Percentiles rank a stretch among this genome's conserved stretches.
Evolutionary conservation across 2,113 vertebrate species (phyloP).

Genomic region (Vulpes lagopus): DNA sequence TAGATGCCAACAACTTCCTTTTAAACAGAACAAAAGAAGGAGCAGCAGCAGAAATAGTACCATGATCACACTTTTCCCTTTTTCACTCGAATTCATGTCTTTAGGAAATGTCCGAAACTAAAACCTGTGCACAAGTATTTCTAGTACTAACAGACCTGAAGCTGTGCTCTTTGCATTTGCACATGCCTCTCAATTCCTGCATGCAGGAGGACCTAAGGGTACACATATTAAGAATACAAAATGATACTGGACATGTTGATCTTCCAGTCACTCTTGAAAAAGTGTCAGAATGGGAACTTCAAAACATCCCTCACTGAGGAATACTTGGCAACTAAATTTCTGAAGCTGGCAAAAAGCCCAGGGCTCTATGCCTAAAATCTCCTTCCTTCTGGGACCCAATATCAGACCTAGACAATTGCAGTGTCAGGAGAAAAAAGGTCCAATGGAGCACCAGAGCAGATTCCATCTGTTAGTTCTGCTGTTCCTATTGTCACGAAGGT

Average conservation of each 20-base stretch:
- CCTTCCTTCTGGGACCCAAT: constrained; percentile 51
- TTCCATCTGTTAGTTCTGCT: constrained; percentile 54
- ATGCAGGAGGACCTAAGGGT: not conserved
- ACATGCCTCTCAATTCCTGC: not conserved
- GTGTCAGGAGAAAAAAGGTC: constrained; percentile 27
- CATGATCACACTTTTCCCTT: not conserved
- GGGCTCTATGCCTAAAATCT: constrained; percentile 54
- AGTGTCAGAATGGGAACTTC: constrained; percentile 45
- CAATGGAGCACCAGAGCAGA: constrained; percentile 22
- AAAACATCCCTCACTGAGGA: constrained; percentile 48
- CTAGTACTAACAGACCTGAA: not conserved
- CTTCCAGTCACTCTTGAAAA: constrained; percentile 38
- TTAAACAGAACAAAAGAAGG: not conserved
- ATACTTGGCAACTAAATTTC: constrained; percentile 67
- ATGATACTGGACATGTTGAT: not conserved
- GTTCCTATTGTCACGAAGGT: not conserved
- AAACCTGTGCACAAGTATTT: not conserved
- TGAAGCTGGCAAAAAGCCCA: constrained; percentile 61
- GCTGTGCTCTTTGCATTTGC: not conserved
- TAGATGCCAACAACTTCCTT: constrained; percentile 3
- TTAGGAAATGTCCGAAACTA: constrained; percentile 35
- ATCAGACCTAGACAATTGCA: constrained; percentile 63
- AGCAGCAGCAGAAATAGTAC: not conserved
- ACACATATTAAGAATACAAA: constrained; percentile 6
- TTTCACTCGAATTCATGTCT: not conserved